phyloP scores from a whole-genome alignment of 1,140 invertebrate genomes.

The Lanistes nyassanus region DNA sequence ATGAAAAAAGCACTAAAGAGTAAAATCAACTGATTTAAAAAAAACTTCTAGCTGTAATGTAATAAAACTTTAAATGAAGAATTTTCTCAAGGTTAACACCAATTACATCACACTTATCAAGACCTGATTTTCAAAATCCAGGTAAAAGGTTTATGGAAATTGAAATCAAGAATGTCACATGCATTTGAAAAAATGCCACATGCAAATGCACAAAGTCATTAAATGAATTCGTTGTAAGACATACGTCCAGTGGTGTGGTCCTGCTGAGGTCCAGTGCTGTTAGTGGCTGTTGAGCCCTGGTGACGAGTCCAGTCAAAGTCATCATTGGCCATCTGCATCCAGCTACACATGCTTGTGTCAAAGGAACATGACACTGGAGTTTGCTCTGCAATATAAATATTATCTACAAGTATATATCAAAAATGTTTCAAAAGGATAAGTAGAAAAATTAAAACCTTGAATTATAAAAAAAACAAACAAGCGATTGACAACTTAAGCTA shows the following conservation, averaged over 20 bases:
- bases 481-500: too few relatives aligned
- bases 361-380: constrained; percentile 73
- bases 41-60: too few relatives aligned
- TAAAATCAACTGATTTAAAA: too few relatives aligned
- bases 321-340: constrained; percentile 77
- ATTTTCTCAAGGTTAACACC: background rate
- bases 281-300: constrained; percentile 65
- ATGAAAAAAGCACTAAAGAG: too few relatives aligned
- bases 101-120: background rate
- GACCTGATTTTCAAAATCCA: background rate
- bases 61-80: background rate
- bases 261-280: constrained; percentile 76
- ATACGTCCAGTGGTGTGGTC: constrained; percentile 73
- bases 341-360: constrained; percentile 77
- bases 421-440: too few relatives aligned
- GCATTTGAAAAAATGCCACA: background rate
- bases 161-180: background rate
- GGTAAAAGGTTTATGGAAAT: background rate
- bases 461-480: too few relatives aligned
- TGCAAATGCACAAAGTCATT: background rate
- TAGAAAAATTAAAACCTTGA: too few relatives aligned
- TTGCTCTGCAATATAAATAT: background rate
- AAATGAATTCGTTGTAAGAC: background rate
- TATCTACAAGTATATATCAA: too few relatives aligned
- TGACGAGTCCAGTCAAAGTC: constrained; percentile 80